Base-by-base conservation (phyloP, 2,888 invertebrate genomes). In the Rotaria sp. region DNA sequence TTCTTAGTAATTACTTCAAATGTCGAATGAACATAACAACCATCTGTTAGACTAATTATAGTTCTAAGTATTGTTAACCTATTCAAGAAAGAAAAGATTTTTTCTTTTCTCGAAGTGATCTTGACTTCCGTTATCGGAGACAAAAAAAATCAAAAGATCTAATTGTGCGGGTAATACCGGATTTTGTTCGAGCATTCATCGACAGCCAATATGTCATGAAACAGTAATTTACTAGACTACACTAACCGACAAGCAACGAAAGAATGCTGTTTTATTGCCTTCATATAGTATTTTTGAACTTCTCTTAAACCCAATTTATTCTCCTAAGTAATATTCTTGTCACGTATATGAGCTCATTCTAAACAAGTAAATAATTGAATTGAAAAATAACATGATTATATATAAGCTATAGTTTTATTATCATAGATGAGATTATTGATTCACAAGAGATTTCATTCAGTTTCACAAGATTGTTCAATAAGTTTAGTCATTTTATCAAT, bases 401-500 rank as follows among this genome's bases (percentile, higher is more conserved):
- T n/a, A 8, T 26, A 10, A n/a, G 35, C 11, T 30, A 2, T 15
- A 30, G 30, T 67, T 67, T 67, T 67, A 67, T 67, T 67, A 67
- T 67, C 3, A 67, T 67, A 30, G 30, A 67, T 67, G 18, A 67
- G 18, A 67, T 7, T 67, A 7, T 30, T 35, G 4, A 30, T 67
- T 35, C 35, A n/a, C 18, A 35, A 67, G 67, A 67, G 67, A 67
- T 67, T 67, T 67, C 35, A 67, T 35, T 67, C 35, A 5, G 8
- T 35, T 35, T 35, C 67, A 67, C 67, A 67, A 35, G 67, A 67
- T 67, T 67, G 67, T 80, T 80, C 80, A n/a, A 80, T 80, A 41
- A 80, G 45, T 80, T 80, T 45, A 26, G 45, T n/a, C 45, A 80
- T 45, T 80, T 80, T 80, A 15, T 41, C n/a, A n/a, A 45, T 80